Evolutionary conservation across 2,888 invertebrate genomes (phyloP).

Genomic region (Thumatha senex): DNA sequence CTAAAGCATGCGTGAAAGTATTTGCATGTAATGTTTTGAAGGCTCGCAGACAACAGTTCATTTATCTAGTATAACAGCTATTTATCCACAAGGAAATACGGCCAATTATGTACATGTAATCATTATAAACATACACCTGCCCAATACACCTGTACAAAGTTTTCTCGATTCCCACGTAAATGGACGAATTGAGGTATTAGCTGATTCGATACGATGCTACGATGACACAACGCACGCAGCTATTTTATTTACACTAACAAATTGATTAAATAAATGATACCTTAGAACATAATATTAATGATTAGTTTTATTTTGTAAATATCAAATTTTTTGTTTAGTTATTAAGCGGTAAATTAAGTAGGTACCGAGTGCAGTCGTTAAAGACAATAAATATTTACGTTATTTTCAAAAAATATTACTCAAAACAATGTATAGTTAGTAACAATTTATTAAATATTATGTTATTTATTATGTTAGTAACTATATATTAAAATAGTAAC

Average conservation of each 20-base stretch:
- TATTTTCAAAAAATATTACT: too few species aligned
- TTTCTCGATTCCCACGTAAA: constrained; percentile 34
- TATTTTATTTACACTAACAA: constrained; percentile 37
- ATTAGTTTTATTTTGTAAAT: constrained; percentile 8
- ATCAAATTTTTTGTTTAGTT: constrained; percentile 9
- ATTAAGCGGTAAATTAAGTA: constrained; percentile 14
- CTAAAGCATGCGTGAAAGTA: too few species aligned
- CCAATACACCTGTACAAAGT: constrained; percentile 27
- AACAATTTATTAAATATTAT: too few species aligned
- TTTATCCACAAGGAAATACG: background rate
- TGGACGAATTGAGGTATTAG: constrained; percentile 38
- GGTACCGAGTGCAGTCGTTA: too few species aligned
- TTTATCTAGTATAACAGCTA: constrained; percentile 1
- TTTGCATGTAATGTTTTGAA: too few species aligned
- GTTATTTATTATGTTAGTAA: too few species aligned
- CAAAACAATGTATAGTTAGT: too few species aligned
- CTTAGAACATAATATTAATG: constrained; percentile 21
- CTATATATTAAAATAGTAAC: too few species aligned
- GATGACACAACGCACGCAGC: constrained; percentile 30
- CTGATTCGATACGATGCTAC: constrained; percentile 37
- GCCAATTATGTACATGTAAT: constrained; percentile 1
- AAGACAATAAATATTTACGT: too few species aligned
- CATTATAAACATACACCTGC: constrained; percentile 18
- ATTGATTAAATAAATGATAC: constrained; percentile 35
- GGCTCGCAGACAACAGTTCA: background rate